Evolutionary conservation across 2,113 vertebrate species (phyloP), one percentile per base, ranked within the genome.

Genomic region (Pseudorectes ferrugineus): DNA sequence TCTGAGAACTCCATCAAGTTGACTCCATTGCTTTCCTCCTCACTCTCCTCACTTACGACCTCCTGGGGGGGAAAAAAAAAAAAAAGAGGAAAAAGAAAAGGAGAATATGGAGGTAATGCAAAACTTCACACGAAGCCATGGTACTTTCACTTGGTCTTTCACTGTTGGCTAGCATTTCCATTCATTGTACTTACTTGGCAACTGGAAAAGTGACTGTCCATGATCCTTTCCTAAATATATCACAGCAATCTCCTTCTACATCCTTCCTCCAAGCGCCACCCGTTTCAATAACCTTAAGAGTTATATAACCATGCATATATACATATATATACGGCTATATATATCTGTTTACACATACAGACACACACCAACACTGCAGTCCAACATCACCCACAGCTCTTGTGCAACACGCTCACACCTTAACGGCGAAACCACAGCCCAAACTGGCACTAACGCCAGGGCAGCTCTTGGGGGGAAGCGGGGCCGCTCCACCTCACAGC

Each of bases 1-100:
- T 99, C 99, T 0, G 99, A 99, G 89, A 99, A 98, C 77, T 98
- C 99, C 11, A 98, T 98, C 92, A 99, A 97, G 76, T 98, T 98
- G 92, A 98, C 95, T 0, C 95, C 96, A 8, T 73, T 89, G 5
- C 46, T 71, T 4, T 98, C 96, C 33, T 98, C 96, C 42, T 93
- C 86, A 0, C 85, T 96, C 33, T 98, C 98, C 58, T 97, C 93
- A 11, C 86, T 98, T 54, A 96, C 45, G 4, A 88, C 80, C 40
- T 98, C 98, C 98, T 99, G 92, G 1, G 5, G 4, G 9, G 0
- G 2, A 2, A n/a, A 74, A 33, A 11, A 35, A 49, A 10, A 38
- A 67, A 3, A 33, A 77, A 40, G 2, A 26, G 5, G 33, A 52
- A 66, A 46, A 22, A 20, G 5, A 24, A 45, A 51, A 26, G 38